Evolutionary conservation across 2,888 invertebrate genomes (phyloP).

Genomic region (Cordylochernes scorpioides): DNA sequence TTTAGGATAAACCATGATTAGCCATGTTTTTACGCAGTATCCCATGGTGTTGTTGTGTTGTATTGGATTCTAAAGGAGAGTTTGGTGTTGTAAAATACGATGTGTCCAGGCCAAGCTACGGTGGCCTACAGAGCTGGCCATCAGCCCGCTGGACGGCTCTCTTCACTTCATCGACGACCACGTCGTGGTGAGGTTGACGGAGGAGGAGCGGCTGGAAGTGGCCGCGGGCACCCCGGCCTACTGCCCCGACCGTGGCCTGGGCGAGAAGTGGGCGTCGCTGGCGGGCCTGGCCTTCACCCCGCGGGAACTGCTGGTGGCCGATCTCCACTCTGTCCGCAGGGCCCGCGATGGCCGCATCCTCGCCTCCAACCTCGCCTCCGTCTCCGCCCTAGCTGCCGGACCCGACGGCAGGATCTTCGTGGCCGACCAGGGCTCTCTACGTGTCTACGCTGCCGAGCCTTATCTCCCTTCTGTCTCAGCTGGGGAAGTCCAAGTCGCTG

Average conservation of each 20-base stretch:
- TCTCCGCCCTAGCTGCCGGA: slow-evolving; percentile 69
- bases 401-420: slow-evolving; percentile 82
- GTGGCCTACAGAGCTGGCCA: slow-evolving; percentile 84
- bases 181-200: slow-evolving; percentile 60
- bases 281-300: slow-evolving; percentile 65
- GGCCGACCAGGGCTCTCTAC: slow-evolving; percentile 49
- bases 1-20: too few relatives aligned
- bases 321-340: slow-evolving; percentile 72
- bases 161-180: slow-evolving; percentile 87
- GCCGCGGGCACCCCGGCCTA: slow-evolving; percentile 77
- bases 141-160: slow-evolving; percentile 77
- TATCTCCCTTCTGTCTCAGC: slow-evolving; percentile 15
- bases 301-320: slow-evolving; percentile 67
- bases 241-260: slow-evolving; percentile 66
- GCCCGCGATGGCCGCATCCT: slow-evolving; percentile 75
- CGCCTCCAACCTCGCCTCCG: slow-evolving; percentile 84
- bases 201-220: slow-evolving; percentile 59
- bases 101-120: slow-evolving; percentile 54
- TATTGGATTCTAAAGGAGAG: too few relatives aligned
- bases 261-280: too few relatives aligned
- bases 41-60: too few relatives aligned
- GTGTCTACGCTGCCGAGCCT: slow-evolving; percentile 17
- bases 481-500: slow-evolving; percentile 32
- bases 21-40: too few relatives aligned
- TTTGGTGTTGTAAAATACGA: too few relatives aligned